Conservation (phyloP, 2,113 vertebrate genomes). For the western clawed frog (Xenopus tropicalis) region UCB_Xtro_10.0 CM004452.2:38390001-38390500, state of each 20-base stretch:
- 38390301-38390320: neutral
- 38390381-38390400: too few relatives aligned
- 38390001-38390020: slow-evolving; percentile 59
- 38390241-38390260: slow-evolving; percentile 63
- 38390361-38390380: too few relatives aligned
- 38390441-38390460: too few relatives aligned
- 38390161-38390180: slow-evolving; percentile 72
- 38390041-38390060: slow-evolving; percentile 54
- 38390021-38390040: slow-evolving; percentile 75
- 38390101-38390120: too few relatives aligned
- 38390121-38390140: too few relatives aligned
- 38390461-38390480: too few relatives aligned
- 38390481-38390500: too few relatives aligned
- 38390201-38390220: slow-evolving; percentile 49
- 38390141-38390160: slow-evolving; percentile 75
- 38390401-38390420: too few relatives aligned
- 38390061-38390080: neutral
- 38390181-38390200: slow-evolving; percentile 68
- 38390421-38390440: too few relatives aligned
- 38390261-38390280: slow-evolving; percentile 58
- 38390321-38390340: too few relatives aligned
- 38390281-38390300: slow-evolving; percentile 65
- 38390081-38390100: too few relatives aligned
- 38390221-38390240: slow-evolving; percentile 65
- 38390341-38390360: too few relatives aligned